Percentiles rank a stretch among this genome's conserved stretches.
Conservation (phyloP, 2,113 vertebrate genomes). For the Eudyptes chrysolophus region DNA sequence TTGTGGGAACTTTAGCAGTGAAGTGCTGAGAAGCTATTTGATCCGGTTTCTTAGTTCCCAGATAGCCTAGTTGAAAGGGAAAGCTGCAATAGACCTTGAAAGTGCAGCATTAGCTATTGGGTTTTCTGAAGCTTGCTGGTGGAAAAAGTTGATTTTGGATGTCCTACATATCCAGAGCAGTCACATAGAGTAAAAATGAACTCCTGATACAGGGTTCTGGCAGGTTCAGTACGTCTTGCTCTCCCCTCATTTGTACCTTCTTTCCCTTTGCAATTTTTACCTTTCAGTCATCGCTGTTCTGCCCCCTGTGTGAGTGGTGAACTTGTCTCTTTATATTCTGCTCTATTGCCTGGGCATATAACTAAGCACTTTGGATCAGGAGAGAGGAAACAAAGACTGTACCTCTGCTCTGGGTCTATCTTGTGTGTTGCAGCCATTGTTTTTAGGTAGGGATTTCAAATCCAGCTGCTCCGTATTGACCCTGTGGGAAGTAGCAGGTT, state of each 20-base stretch:
- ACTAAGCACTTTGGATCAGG: neutral
- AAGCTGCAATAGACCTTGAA: neutral
- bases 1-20: neutral
- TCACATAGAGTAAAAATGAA: neutral
- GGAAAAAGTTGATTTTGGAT: neutral
- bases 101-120: neutral
- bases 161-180: neutral
- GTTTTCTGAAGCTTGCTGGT: neutral
- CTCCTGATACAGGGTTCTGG: neutral
- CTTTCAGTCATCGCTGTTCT: neutral
- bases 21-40: neutral
- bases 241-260: neutral
- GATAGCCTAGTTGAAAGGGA: neutral
- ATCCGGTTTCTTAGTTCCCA: neutral
- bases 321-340: neutral
- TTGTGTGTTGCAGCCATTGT: constrained; percentile 5
- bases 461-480: constrained; percentile 47
- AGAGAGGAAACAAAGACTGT: neutral
- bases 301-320: neutral
- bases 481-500: constrained; percentile 39
- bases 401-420: neutral
- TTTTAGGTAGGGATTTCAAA: constrained; percentile 44
- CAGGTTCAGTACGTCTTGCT: neutral
- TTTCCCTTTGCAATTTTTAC: neutral
- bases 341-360: neutral